Evolutionary conservation across 2,888 invertebrate species (phyloP), one percentile per base, ranked within the genome.

Genomic region (Sepioteuthis lessoniana): DNA sequence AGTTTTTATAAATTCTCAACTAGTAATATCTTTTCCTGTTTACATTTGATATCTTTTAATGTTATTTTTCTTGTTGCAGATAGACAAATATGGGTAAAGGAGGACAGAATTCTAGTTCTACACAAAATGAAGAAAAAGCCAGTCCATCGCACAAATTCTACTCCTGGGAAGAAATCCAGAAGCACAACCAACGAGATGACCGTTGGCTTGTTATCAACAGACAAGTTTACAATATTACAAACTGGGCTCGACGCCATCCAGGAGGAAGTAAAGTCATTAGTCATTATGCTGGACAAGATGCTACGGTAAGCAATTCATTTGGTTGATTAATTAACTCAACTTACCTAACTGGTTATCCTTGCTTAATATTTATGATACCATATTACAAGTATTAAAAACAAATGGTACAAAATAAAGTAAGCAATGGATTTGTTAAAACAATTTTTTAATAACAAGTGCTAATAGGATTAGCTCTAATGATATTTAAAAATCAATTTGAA

Each of bases 121-220:
- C 92, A 16, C 47, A 42, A 46, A 42, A 42, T 31, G 47, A 42
- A 46, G 42, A 42, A 42, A 92, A 92, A 31, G 47, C 42, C n/a
- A 42, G 42, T 31, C 42, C 92, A 92, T 92, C 92, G n/a, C 92
- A 92, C n/a, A 92, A 47, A 47, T 93, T 94, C 90, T 94, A 95
- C 94, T 95, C 96, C 10, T 97, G 97, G 97, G 96, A 96, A n/a
- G 97, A 97, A 94, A 95, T 97, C 31, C 94, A 95, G 93, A 95
- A 95, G 50, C 97, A 97, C 95, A 94, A 95, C 76, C 95, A 94
- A 10, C 94, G 94, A 25, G 95, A 96, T n/a, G 97, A 97, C 95
- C 95, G 95, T 60, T 97, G 97, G 97, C 93, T 97, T 35, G 97
- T 97, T 50, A 96, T 97, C 37, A 96, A 97, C 21, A 96, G 96